phyloP scores from a whole-genome alignment of 2,888 invertebrate species.

The Microplitis manilae region DNA sequence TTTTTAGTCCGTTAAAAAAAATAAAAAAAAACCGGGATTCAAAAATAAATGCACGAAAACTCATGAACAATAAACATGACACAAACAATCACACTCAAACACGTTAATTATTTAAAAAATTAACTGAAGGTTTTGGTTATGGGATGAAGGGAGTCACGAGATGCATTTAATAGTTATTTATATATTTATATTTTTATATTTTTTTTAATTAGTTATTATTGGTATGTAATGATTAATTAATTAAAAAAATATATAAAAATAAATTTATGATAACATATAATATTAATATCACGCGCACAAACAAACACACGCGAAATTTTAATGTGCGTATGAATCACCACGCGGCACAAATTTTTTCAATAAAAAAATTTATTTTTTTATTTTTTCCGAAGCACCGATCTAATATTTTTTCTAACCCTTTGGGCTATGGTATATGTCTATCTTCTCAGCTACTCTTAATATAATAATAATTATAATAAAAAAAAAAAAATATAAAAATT shows the following conservation, averaged over 20 bases:
- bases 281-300: slow-evolving; percentile 38
- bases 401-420: slow-evolving; percentile 1
- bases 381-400: slow-evolving; percentile 36
- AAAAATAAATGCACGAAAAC: neutral
- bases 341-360: slow-evolving; percentile 27
- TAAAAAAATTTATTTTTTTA: slow-evolving; percentile 13
- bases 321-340: slow-evolving; percentile 30
- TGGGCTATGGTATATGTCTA: slow-evolving; percentile 32
- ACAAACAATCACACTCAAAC: slow-evolving; percentile 14
- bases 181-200: neutral
- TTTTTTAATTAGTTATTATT: neutral
- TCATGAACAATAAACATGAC: neutral
- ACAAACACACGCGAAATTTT: slow-evolving; percentile 36
- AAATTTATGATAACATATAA: neutral
- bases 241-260: slow-evolving; percentile 20
- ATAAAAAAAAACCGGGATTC: neutral
- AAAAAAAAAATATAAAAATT: slow-evolving; percentile 6
- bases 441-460: slow-evolving; percentile 22
- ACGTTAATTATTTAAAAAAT: slow-evolving; percentile 14
- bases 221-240: neutral
- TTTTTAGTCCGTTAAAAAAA: slow-evolving; percentile 10
- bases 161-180: slow-evolving; percentile 27
- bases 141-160: slow-evolving; percentile 39
- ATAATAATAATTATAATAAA: neutral
- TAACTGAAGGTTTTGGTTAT: slow-evolving; percentile 22